These are phyloP conservation scores for Cotesia typhae DNA, from an alignment of 1,140 invertebrate genomes.

Conservation along the genomic window DNA sequence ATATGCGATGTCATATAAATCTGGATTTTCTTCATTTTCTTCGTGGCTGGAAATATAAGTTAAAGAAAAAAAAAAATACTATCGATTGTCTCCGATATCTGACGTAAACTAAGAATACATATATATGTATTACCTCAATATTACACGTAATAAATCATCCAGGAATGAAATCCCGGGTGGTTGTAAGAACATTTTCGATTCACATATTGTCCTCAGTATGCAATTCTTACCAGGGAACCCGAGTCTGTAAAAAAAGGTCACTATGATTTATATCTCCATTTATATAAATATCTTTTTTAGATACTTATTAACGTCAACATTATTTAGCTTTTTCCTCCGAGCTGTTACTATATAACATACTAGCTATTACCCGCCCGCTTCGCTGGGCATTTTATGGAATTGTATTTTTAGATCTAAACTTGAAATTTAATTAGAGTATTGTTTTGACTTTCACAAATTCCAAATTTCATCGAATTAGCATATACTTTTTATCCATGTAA, in stretches of 20 bases:
- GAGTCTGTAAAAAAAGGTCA: slow-evolving; percentile 61
- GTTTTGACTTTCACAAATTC: too few relatives aligned
- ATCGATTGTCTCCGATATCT: slow-evolving; percentile 14
- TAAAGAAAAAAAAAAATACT: slow-evolving; percentile 29
- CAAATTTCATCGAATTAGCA: too few relatives aligned
- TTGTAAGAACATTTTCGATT: slow-evolving; percentile 69
- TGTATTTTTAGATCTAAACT: too few relatives aligned
- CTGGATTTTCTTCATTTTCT: slow-evolving; percentile 39
- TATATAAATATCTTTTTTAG: not conserved
- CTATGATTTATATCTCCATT: slow-evolving; percentile 10
- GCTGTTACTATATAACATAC: too few relatives aligned
- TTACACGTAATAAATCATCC: slow-evolving; percentile 72
- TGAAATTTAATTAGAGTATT: too few relatives aligned
- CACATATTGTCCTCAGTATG: slow-evolving; percentile 74
- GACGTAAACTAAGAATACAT: not conserved
- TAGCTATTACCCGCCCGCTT: too few relatives aligned
- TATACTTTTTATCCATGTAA: too few relatives aligned
- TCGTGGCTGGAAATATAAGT: slow-evolving; percentile 53
- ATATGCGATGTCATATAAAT: slow-evolving; percentile 57
- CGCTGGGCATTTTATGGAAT: too few relatives aligned
- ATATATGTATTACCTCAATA: slow-evolving; percentile 68
- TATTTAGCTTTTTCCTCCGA: too few relatives aligned
- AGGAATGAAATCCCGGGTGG: slow-evolving; percentile 71
- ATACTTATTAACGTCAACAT: not conserved
- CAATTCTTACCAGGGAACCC: slow-evolving; percentile 73